phyloP scores from a whole-genome alignment of 2,113 vertebrate species.

The Hyla sarda region DNA sequence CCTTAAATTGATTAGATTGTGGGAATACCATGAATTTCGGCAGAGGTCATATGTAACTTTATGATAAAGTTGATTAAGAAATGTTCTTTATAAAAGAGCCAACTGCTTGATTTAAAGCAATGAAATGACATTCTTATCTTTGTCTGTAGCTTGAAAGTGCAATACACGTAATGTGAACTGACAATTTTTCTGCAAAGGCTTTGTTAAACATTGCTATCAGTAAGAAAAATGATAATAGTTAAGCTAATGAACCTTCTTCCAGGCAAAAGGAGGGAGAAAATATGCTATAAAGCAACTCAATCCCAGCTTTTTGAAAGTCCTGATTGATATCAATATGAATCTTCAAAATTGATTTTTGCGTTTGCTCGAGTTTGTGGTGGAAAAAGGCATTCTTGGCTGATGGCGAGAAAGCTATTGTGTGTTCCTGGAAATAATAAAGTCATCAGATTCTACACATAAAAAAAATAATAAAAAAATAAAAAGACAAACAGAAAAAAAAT shows the following conservation, averaged over 20 bases:
- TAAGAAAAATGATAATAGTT: conserved; percentile 54
- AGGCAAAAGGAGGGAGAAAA: conserved; percentile 42
- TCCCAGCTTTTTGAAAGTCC: conserved; percentile 31
- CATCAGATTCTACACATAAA: neutral
- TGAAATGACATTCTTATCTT: conserved; percentile 47
- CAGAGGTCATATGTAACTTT: conserved; percentile 50
- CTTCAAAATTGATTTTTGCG: conserved; percentile 19
- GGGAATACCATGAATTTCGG: conserved; percentile 27
- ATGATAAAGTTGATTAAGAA: conserved; percentile 51
- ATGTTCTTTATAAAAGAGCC: conserved; percentile 26
- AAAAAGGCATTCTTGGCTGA: neutral
- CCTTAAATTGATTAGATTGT: conserved; percentile 40
- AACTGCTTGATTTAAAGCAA: conserved; percentile 37
- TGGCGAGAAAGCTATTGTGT: conserved; percentile 13
- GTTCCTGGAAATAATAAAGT: conserved; percentile 4
- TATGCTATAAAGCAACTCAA: conserved; percentile 37
- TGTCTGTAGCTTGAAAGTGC: conserved; percentile 40
- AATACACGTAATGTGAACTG: conserved; percentile 49
- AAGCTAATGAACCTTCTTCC: conserved; percentile 53
- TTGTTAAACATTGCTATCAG: conserved; percentile 52
- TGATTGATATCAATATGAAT: conserved; percentile 42
- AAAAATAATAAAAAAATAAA: no score
- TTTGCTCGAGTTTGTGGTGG: conserved; percentile 1
- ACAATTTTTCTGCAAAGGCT: conserved; percentile 47
- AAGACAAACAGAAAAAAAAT: neutral